These are phyloP conservation scores for Cerastoderma edule DNA, from an alignment of 2,888 invertebrate genomes.

Conservation along the genomic window DNA sequence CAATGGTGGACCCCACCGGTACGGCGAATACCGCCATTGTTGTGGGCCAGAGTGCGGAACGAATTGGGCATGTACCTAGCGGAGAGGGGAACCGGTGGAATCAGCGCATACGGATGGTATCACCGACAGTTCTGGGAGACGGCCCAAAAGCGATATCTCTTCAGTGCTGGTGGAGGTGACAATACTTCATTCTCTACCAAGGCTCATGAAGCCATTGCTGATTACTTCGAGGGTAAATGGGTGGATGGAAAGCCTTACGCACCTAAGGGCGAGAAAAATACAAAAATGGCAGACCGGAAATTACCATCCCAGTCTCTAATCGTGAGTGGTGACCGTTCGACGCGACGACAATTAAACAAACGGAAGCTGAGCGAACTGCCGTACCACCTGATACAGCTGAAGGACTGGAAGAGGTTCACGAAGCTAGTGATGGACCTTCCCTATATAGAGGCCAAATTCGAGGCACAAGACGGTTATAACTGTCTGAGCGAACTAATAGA, in stretches of 20 bases:
- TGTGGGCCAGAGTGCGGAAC: constrained; percentile 75
- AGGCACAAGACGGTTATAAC: constrained; percentile 51
- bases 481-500: constrained; percentile 60
- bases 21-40: constrained; percentile 74
- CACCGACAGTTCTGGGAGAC: constrained; percentile 78
- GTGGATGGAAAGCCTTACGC: constrained; percentile 63
- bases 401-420: constrained; percentile 86
- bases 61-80: constrained; percentile 71
- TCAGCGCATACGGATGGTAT: constrained; percentile 75
- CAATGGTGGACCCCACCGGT: constrained; percentile 76
- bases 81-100: constrained; percentile 72
- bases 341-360: constrained; percentile 66
- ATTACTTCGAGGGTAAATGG: constrained; percentile 79
- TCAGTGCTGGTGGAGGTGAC: constrained; percentile 26
- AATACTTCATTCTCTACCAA: constrained; percentile 39
- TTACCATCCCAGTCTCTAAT: constrained; percentile 75
- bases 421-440: constrained; percentile 44
- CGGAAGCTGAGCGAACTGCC: constrained; percentile 79
- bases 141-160: constrained; percentile 68
- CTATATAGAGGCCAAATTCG: constrained; percentile 59
- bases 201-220: constrained; percentile 74
- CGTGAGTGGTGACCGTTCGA: constrained; percentile 57
- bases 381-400: constrained; percentile 71
- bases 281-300: constrained; percentile 69
- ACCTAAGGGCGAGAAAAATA: constrained; percentile 69